Conservation (phyloP, 2,113 vertebrate species). For the Phrynosoma blainvillii region DNA sequence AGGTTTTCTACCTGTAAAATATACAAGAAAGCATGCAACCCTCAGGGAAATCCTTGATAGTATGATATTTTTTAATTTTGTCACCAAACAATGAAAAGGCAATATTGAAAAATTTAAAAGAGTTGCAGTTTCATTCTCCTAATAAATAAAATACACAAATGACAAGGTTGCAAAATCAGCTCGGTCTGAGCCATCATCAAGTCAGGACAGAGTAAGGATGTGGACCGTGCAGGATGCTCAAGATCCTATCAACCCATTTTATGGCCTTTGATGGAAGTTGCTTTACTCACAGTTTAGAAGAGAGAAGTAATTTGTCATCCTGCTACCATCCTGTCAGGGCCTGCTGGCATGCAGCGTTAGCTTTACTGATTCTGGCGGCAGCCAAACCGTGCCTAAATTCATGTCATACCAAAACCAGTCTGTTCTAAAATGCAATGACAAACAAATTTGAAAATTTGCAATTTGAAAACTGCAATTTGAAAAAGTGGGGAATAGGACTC, state of each 20-base stretch:
- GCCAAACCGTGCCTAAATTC: not conserved
- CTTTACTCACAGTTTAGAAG: not conserved
- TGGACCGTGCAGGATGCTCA: not conserved
- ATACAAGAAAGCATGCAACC: not conserved
- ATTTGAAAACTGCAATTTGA: not conserved
- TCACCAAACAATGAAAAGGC: not conserved
- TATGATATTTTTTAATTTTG: not conserved
- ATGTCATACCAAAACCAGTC: not conserved
- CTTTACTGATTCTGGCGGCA: not conserved
- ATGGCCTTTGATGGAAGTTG: too few species aligned
- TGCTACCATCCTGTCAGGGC: not conserved
- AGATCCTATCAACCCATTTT: not conserved
- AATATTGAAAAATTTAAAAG: not conserved
- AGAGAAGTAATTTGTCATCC: not conserved
- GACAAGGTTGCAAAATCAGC: not conserved
- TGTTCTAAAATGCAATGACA: not conserved
- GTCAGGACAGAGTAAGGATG: not conserved
- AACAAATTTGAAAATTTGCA: not conserved
- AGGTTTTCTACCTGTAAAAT: not conserved
- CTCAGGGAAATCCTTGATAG: not conserved
- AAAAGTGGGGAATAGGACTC: not conserved
- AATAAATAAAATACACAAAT: not conserved
- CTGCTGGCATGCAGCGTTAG: not conserved
- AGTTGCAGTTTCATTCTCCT: slow-evolving; percentile 20
- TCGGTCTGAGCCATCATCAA: not conserved